Conservation (phyloP, 1,140 invertebrate genomes). For the Zophobas atratus region DNA sequence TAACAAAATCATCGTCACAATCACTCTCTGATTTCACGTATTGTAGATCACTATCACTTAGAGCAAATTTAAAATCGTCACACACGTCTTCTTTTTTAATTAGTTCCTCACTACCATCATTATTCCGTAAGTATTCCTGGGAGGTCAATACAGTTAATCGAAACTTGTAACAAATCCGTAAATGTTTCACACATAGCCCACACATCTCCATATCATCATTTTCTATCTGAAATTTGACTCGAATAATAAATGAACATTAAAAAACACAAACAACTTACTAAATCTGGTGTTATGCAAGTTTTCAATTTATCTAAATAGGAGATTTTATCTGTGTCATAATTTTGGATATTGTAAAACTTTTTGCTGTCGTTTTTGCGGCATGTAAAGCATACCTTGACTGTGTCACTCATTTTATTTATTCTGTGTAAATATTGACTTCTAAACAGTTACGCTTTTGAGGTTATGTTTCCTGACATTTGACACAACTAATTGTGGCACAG, state of each 20-base stretch:
- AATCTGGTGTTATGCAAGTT: constrained; percentile 12
- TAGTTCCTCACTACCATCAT: not conserved
- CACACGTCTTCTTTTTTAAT: constrained; percentile 8
- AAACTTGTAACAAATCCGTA: constrained; percentile 26
- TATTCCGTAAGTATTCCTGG: constrained; percentile 1
- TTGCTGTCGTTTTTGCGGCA: constrained; percentile 3
- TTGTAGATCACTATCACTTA: not conserved
- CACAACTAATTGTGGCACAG: not conserved
- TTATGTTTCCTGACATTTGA: constrained; percentile 11
- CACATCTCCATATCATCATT: constrained; percentile 36
- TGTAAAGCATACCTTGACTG: constrained; percentile 15
- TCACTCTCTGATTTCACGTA: constrained; percentile 17
- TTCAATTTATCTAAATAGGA: constrained; percentile 33
- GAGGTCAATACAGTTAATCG: constrained; percentile 11
- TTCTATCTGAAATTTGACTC: constrained; percentile 13
- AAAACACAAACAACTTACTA: constrained; percentile 12
- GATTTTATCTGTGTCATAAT: constrained; percentile 8
- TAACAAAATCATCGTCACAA: constrained; percentile 3
- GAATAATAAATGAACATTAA: not conserved
- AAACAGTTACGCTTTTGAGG: constrained; percentile 8
- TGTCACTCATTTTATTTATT: constrained; percentile 12
- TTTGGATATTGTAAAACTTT: not conserved
- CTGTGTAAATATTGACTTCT: not conserved
- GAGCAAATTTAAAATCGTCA: not conserved
- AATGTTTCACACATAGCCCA: constrained; percentile 15